These are phyloP conservation scores for Agrotis segetum DNA, from an alignment of 2,888 invertebrate species.

Conservation along the genomic window DNA sequence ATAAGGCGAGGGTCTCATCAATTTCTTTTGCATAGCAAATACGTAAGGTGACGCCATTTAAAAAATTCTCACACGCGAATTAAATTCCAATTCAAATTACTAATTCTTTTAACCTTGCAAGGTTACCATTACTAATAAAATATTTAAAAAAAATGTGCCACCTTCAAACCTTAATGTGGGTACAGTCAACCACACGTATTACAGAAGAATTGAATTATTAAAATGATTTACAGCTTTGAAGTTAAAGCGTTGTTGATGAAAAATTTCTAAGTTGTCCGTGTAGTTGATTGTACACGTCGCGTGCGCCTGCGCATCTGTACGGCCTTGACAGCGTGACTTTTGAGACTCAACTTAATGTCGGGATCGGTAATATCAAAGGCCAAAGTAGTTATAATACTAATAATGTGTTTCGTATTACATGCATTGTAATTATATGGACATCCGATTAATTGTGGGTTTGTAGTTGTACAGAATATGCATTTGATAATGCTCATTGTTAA, in stretches of 20 bases:
- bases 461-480: background rate
- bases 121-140: constrained; percentile 29
- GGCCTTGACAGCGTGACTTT: constrained; percentile 88
- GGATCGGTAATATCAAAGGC: constrained; percentile 80
- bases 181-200: background rate
- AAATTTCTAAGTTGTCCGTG: background rate
- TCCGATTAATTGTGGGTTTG: constrained; percentile 35
- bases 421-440: constrained; percentile 59
- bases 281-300: constrained; percentile 50
- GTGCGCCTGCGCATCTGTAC: constrained; percentile 51
- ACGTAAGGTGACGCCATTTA: background rate
- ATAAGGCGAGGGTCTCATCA: no score
- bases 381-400: constrained; percentile 78
- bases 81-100: constrained; percentile 22
- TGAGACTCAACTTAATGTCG: constrained; percentile 81
- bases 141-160: constrained; percentile 50
- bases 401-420: constrained; percentile 71
- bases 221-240: background rate
- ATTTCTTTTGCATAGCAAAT: background rate
- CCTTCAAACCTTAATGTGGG: constrained; percentile 22
- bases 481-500: background rate
- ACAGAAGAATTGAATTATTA: background rate
- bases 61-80: constrained; percentile 17
- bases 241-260: background rate
- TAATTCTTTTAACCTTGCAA: constrained; percentile 47